Evolutionary conservation across 2,113 vertebrate genomes (phyloP), one percentile per base, ranked within the genome.

Genomic region (Porphyrio hochstetteri): DNA sequence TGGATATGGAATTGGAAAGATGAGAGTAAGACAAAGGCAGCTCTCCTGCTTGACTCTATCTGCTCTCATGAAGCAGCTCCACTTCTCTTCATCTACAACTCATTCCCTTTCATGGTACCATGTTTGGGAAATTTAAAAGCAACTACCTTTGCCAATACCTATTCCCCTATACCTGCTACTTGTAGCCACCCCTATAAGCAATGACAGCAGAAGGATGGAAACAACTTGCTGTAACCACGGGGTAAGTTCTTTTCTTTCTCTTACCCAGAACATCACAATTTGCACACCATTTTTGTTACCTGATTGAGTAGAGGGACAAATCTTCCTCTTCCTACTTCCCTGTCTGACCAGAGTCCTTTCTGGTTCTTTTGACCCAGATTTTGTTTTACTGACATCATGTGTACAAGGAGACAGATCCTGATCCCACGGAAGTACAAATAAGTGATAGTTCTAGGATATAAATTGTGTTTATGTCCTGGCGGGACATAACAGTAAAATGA

Each of bases 161-260:
- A 3, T 28, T 44, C 17, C 12, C 23, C 57, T 36, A 78, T 11
- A 29, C 9, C 11, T 38, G 29, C 36, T 78, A 13, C 74, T 82
- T 64, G 7, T n/a, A 57, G 42, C 8, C 29, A 53, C 8, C 3
- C 10, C 25, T 36, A 57, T n/a, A 71, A 76, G 19, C 15, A 55
- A 55, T 15, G 11, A 24, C 16, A 65, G 18, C 33, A 78, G 13
- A 57, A 36, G 11, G 29, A 33, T 19, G 33, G 8, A 68, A 82
- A 52, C 44, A 85, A 33, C 14, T 2, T 1, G 3, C 38, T 33
- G 20, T 13, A 46, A 3, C 21, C 0, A 0, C 42, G 55, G 8
- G 8, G 13, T 42, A 20, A 7, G 10, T 27, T 12, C 31, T 61
- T 92, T 72, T 55, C 21, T 65, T 71, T 70, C 52, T 77, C 16